phyloP scores from a whole-genome alignment of 2,888 invertebrate species.

The Cetonia aurata region DNA sequence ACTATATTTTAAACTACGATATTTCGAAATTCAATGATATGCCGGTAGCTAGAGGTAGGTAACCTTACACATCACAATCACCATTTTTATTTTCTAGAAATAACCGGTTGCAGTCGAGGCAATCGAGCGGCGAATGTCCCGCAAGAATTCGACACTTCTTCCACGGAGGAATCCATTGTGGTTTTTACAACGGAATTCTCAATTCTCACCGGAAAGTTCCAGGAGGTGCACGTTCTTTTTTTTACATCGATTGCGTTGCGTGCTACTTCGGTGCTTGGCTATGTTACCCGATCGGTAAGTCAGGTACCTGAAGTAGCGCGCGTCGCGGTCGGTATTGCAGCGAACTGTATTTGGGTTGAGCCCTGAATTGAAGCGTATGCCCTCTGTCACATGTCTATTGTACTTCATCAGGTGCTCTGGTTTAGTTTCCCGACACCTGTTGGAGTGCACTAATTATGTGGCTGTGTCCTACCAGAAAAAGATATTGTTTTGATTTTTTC shows the following conservation, averaged over 20 bases:
- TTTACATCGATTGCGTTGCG: conserved; percentile 71
- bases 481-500: no score
- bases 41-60: no score
- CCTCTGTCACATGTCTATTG: conserved; percentile 94
- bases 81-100: no score
- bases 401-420: conserved; percentile 99
- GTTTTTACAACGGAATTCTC: not conserved
- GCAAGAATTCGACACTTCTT: no score
- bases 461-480: conserved; percentile 65
- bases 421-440: conserved; percentile 94
- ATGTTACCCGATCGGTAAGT: conserved; percentile 73
- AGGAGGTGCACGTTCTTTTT: not conserved
- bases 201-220: conserved; percentile 7
- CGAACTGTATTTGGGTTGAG: conserved; percentile 28
- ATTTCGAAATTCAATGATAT: no score
- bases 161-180: no score
- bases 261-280: conserved; percentile 93
- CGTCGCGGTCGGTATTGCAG: conserved; percentile 74
- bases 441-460: conserved; percentile 98
- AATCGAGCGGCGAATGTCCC: no score
- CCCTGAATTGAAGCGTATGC: conserved; percentile 43
- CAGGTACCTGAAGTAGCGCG: conserved; percentile 99
- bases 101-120: no score
- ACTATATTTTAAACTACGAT: no score
- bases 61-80: no score